Conservation (phyloP, 2,113 vertebrate genomes). For the Eira barbara region DNA sequence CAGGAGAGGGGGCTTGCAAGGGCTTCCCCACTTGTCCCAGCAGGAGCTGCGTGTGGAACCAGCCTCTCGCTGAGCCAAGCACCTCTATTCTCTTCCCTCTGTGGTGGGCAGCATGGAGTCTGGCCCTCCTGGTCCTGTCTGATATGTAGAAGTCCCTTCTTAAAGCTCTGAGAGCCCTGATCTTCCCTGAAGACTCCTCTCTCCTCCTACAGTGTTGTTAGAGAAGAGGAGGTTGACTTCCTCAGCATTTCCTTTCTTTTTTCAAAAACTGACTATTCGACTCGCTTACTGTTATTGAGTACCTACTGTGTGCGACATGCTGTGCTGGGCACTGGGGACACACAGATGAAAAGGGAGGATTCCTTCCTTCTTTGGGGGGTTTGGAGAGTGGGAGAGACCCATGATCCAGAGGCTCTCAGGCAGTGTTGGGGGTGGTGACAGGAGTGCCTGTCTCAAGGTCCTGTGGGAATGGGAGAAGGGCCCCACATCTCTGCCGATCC, state of each 20-base stretch:
- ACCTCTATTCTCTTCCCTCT: not conserved
- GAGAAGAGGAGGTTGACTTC: not conserved
- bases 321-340: not conserved
- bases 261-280: not conserved
- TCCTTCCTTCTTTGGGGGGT: not conserved
- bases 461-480: not conserved
- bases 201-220: not conserved
- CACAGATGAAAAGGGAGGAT: not conserved
- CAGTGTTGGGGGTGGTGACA: too few species aligned
- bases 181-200: not conserved
- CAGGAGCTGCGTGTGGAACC: not conserved
- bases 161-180: not conserved
- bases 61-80: not conserved
- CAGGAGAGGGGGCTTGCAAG: not conserved
- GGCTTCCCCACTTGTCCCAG: not conserved
- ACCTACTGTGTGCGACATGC: not conserved
- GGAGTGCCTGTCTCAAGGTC: too few species aligned
- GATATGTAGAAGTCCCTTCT: not conserved
- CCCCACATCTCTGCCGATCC: not conserved
- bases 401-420: not conserved
- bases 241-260: not conserved
- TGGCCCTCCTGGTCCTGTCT: not conserved
- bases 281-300: not conserved
- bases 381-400: not conserved
- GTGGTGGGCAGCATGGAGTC: not conserved